phyloP scores from a whole-genome alignment of 2,113 vertebrate genomes.

The Zapornia atra region DNA sequence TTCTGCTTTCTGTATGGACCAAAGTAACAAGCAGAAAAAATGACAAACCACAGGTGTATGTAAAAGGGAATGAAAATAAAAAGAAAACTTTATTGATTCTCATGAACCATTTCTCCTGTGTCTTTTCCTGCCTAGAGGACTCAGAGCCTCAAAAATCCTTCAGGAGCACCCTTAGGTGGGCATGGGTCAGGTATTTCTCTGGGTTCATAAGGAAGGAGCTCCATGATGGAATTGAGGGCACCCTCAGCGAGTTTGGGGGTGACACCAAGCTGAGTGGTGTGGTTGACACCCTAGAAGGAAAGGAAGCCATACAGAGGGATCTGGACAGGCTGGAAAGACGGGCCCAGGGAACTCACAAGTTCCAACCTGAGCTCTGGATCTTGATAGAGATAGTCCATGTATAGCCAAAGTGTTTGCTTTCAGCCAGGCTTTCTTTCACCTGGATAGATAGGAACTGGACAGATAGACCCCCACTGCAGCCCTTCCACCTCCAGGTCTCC shows the following conservation, averaged over 20 bases:
- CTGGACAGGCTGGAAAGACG: too few species aligned
- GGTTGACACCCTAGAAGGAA: too few species aligned
- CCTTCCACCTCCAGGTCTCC: neutral
- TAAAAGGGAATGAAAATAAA: conserved; percentile 69
- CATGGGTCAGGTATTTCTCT: neutral
- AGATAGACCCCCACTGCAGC: neutral
- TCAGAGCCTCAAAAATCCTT: neutral
- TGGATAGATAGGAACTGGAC: neutral
- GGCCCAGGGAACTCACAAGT: too few species aligned
- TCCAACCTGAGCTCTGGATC: neutral
- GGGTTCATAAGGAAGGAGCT: neutral
- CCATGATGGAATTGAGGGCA: too few species aligned
- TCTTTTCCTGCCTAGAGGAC: neutral
- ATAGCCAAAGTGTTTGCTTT: neutral
- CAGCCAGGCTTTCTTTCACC: neutral
- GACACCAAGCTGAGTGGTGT: too few species aligned
- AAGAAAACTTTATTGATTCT: conserved; percentile 25
- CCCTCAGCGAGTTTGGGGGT: too few species aligned
- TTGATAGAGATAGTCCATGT: neutral
- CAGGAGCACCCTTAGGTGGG: fast-evolving
- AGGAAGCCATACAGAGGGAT: too few species aligned
- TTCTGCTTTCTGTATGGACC: conserved; percentile 59
- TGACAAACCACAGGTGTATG: conserved; percentile 36
- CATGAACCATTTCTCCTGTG: neutral
- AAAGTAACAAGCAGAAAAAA: conserved; percentile 15